Percentiles rank a stretch among this genome's conserved stretches.
Evolutionary conservation across 2,113 vertebrate genomes (phyloP).

Genomic region (Noctilio leporinus): DNA sequence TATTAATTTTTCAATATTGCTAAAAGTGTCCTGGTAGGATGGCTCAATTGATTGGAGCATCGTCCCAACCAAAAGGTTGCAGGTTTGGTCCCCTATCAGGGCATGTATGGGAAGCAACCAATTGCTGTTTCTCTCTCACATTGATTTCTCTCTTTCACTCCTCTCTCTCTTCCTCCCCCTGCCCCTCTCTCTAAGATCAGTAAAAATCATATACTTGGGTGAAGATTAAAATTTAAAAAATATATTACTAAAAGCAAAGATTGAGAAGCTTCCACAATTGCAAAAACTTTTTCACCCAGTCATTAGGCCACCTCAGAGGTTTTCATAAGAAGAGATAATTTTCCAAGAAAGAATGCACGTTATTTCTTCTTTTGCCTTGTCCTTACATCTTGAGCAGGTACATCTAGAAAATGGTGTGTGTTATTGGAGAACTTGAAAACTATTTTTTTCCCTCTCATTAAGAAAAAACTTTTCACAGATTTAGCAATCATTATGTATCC

Average conservation of each 20-base stretch:
- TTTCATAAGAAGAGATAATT: neutral
- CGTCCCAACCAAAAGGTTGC: too few relatives aligned
- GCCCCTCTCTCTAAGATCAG: too few relatives aligned
- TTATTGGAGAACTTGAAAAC: neutral
- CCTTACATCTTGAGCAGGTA: neutral
- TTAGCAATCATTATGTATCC: neutral
- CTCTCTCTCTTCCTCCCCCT: too few relatives aligned
- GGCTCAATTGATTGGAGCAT: too few relatives aligned
- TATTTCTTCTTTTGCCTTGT: neutral
- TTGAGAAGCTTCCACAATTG: neutral
- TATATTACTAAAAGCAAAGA: neutral
- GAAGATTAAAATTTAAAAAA: too few relatives aligned
- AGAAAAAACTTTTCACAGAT: neutral
- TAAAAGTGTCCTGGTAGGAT: neutral
- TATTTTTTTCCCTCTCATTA: neutral
- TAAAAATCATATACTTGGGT: too few relatives aligned
- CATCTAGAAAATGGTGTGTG: neutral
- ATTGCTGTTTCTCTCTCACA: too few relatives aligned
- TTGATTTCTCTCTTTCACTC: too few relatives aligned
- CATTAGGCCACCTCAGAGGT: neutral
- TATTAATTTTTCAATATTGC: neutral
- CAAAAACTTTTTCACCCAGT: neutral
- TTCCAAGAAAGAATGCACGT: neutral
- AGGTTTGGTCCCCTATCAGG: too few relatives aligned
- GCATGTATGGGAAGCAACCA: too few relatives aligned